Conservation (phyloP, 2,888 invertebrate species). For the Conus canariensis region DNA sequence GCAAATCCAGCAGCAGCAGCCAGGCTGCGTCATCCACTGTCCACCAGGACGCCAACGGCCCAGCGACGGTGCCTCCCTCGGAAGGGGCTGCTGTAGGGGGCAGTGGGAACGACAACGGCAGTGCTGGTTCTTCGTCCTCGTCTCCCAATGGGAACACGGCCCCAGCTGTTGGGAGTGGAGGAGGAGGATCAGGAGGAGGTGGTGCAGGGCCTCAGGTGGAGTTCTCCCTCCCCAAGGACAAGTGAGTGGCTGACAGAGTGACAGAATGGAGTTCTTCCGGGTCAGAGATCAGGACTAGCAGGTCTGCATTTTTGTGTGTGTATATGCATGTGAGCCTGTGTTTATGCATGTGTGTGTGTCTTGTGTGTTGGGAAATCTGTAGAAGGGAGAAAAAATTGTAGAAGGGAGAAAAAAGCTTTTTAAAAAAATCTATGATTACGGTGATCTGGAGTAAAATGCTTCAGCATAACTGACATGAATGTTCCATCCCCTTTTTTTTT, state of each 20-base stretch:
- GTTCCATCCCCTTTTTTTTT: no score
- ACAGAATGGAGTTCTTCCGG: no score
- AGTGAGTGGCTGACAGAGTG: slow-evolving; percentile 34
- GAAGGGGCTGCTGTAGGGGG: not conserved
- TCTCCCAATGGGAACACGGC: slow-evolving; percentile 39
- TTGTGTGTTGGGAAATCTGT: no score
- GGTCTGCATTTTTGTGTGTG: no score
- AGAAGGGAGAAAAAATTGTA: no score
- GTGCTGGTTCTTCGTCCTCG: not conserved
- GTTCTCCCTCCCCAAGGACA: slow-evolving; percentile 55
- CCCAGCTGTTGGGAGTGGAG: slow-evolving; percentile 38
- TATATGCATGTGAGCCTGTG: not conserved
- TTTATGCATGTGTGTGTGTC: no score
- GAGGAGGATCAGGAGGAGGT: not conserved
- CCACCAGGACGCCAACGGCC: not conserved
- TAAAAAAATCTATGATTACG: no score
- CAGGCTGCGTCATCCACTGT: not conserved
- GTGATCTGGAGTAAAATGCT: no score
- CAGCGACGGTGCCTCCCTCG: not conserved
- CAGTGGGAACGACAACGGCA: not conserved
- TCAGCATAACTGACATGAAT: no score
- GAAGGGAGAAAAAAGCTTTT: no score
- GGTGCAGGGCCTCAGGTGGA: slow-evolving; percentile 52
- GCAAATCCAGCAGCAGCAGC: not conserved
- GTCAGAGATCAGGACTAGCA: no score